A percentile compares a stretch with the other conserved stretches of the same genome.
phyloP scores from a whole-genome alignment of 2,797 vertebrate species.

The Esox lucius region DNA sequence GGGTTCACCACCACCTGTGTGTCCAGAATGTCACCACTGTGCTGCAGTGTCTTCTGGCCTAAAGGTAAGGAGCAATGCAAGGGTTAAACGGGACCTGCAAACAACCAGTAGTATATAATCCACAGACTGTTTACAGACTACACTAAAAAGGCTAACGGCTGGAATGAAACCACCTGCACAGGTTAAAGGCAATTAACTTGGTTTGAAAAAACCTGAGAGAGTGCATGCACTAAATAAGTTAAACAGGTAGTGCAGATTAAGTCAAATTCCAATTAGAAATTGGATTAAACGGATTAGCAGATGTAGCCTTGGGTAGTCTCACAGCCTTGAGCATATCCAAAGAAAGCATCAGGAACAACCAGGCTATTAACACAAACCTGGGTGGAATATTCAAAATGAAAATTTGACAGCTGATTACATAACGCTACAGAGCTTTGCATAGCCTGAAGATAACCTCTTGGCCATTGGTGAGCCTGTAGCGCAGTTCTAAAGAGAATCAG shows the following conservation, averaged over 20 bases:
- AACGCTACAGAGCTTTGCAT: neutral
- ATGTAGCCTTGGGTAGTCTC: neutral
- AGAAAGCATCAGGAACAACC: neutral
- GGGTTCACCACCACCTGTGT: slow-evolving; percentile 89
- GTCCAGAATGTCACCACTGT: slow-evolving; percentile 85
- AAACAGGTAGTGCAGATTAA: neutral
- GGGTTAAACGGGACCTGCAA: neutral
- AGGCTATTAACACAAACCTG: neutral
- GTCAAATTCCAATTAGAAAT: slow-evolving; percentile 9
- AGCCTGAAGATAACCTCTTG: neutral
- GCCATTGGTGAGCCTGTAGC: neutral
- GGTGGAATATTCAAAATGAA: neutral
- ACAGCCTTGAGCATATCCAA: neutral
- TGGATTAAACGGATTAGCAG: slow-evolving; percentile 13
- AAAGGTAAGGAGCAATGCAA: neutral
- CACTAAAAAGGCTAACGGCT: neutral
- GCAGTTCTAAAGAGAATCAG: neutral
- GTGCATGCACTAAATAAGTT: neutral
- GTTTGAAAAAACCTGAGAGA: neutral
- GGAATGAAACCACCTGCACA: neutral
- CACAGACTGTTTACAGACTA: slow-evolving; percentile 2
- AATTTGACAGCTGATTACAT: neutral
- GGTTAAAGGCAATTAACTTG: neutral
- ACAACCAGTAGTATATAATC: neutral
- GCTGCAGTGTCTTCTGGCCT: slow-evolving; percentile 91